phyloP scores from a whole-genome alignment of 2,888 invertebrate species.

The Eupithecia vulgata region DNA sequence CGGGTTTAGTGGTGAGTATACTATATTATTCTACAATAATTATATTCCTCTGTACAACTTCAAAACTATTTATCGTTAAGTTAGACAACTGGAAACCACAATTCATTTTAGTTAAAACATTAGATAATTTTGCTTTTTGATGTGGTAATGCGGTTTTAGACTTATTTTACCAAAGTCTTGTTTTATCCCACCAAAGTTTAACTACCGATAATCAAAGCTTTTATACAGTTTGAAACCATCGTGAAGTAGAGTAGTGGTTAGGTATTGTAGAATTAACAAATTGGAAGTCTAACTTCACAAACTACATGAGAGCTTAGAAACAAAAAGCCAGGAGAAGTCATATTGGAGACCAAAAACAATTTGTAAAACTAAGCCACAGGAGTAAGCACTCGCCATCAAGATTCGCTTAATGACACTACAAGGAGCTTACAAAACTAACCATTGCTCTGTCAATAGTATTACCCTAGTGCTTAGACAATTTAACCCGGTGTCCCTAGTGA shows the following conservation, averaged over 20 bases:
- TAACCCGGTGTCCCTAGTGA: too few species aligned
- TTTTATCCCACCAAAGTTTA: background rate
- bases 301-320: background rate
- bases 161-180: background rate
- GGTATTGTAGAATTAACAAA: background rate
- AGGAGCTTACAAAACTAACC: background rate
- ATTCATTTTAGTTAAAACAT: background rate
- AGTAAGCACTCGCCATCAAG: background rate
- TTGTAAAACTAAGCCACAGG: background rate
- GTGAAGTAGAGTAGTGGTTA: background rate
- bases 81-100: background rate
- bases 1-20: background rate
- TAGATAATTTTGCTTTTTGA: slow-evolving; percentile 4
- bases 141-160: background rate
- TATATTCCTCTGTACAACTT: background rate
- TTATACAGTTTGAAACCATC: background rate
- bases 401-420: too few species aligned
- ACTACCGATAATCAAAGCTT: background rate
- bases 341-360: too few species aligned
- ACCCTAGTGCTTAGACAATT: too few species aligned
- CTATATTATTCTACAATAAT: background rate
- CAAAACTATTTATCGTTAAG: background rate
- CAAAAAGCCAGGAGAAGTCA: background rate
- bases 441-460: too few species aligned
- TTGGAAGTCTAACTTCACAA: background rate